These are phyloP conservation scores for Diabrotica virgifera DNA, from an alignment of 1,140 invertebrate genomes.

Conservation along the genomic window DNA sequence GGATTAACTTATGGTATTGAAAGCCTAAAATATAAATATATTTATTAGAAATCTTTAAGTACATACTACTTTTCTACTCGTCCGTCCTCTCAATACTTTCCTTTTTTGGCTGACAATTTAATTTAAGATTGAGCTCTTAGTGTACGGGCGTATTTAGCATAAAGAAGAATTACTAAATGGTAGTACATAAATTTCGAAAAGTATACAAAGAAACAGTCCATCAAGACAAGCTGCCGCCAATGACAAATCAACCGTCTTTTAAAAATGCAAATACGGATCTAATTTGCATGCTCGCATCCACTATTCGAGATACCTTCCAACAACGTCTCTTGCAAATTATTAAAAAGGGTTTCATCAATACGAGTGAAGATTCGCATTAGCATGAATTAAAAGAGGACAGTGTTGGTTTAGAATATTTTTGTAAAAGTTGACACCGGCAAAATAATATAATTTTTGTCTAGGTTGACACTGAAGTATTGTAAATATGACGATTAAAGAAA, in stretches of 20 bases:
- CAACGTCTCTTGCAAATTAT: background rate
- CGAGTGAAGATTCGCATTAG: background rate
- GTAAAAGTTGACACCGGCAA: too few relatives aligned
- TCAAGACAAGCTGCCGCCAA: constrained; percentile 1
- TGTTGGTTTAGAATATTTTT: background rate
- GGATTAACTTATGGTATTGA: too few relatives aligned
- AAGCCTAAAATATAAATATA: too few relatives aligned
- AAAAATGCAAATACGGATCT: background rate
- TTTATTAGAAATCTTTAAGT: too few relatives aligned
- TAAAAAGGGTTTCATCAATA: background rate
- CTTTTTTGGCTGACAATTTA: background rate
- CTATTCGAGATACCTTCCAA: background rate
- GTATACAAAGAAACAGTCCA: constrained; percentile 2
- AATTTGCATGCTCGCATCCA: background rate
- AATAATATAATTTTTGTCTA: too few relatives aligned
- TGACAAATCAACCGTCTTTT: constrained; percentile 2
- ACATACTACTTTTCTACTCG: too few relatives aligned
- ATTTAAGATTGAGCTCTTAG: background rate
- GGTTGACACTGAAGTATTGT: too few relatives aligned
- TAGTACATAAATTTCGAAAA: constrained; percentile 1
- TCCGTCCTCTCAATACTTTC: background rate
- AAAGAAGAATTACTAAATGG: background rate
- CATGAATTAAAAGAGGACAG: background rate
- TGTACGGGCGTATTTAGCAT: background rate
- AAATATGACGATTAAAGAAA: too few relatives aligned